These are phyloP conservation scores for Xerus inauris DNA, from an alignment of 2,113 vertebrate genomes.

Conservation along the genomic window DNA sequence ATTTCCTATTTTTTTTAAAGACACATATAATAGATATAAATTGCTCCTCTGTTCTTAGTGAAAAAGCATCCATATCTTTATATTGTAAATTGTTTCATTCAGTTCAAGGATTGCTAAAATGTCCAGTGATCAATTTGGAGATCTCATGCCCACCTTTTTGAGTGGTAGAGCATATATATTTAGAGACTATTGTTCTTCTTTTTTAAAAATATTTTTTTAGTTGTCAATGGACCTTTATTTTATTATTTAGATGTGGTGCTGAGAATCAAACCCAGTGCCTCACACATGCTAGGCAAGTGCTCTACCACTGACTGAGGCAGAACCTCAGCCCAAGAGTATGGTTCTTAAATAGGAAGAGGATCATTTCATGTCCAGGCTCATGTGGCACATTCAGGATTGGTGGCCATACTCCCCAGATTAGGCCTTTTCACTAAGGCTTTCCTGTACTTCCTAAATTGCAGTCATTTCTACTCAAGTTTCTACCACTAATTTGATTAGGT, in stretches of 20 bases:
- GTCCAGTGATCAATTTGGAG: neutral
- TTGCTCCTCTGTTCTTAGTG: neutral
- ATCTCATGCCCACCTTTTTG: neutral
- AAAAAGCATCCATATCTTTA: neutral
- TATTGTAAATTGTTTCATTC: neutral
- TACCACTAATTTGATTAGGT: neutral
- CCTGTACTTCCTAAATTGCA: neutral
- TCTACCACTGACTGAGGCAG: too few species aligned
- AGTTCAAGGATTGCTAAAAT: neutral
- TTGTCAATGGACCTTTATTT: too few species aligned
- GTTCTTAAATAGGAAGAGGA: neutral
- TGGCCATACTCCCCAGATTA: too few species aligned
- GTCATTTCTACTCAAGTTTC: neutral
- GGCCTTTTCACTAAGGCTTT: neutral
- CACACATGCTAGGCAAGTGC: too few species aligned
- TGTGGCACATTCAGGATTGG: neutral
- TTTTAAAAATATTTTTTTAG: too few species aligned
- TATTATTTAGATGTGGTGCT: too few species aligned
- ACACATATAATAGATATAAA: neutral
- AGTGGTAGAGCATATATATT: neutral
- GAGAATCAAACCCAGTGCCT: too few species aligned
- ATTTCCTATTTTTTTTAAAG: neutral
- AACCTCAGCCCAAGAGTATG: too few species aligned
- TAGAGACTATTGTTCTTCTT: neutral
- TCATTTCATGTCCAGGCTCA: neutral